phyloP scores from a whole-genome alignment of 2,888 invertebrate genomes.

The Tetrapedia diversipes region DNA sequence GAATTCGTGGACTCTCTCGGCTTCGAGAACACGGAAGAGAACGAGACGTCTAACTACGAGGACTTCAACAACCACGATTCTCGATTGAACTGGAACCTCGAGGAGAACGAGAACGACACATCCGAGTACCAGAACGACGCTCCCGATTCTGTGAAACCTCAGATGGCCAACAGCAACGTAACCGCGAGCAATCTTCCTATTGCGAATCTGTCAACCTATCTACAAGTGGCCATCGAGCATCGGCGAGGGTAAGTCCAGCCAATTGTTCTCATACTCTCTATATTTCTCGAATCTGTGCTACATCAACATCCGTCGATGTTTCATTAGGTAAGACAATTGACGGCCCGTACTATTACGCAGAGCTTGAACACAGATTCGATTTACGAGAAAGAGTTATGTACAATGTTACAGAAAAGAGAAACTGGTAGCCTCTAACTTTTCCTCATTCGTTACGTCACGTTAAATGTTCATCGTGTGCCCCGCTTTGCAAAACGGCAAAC shows the following conservation, averaged over 20 bases:
- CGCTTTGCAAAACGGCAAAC: conserved; percentile 55
- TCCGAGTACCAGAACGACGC: conserved; percentile 67
- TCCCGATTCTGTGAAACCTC: conserved; percentile 47
- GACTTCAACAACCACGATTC: conserved; percentile 49
- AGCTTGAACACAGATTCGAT: conserved; percentile 6
- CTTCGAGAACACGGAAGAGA: conserved; percentile 68
- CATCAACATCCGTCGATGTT: too few species aligned
- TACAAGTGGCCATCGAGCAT: conserved; percentile 74
- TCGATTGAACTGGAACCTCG: conserved; percentile 30
- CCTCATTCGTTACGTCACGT: conserved; percentile 15
- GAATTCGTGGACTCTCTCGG: conserved; percentile 72
- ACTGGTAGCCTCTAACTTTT: neutral
- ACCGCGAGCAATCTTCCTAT: conserved; percentile 58
- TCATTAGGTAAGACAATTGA: too few species aligned
- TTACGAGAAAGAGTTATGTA: neutral
- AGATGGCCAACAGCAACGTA: conserved; percentile 55
- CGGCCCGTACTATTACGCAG: too few species aligned
- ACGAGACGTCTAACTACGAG: conserved; percentile 71
- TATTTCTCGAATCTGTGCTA: conserved; percentile 6
- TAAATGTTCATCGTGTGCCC: conserved; percentile 47
- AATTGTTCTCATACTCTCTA: too few species aligned
- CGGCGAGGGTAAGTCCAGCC: conserved; percentile 75
- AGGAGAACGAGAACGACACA: conserved; percentile 58
- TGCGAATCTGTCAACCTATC: conserved; percentile 74
- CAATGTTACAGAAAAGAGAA: too few species aligned